Evolutionary conservation across 1,140 invertebrate genomes (phyloP), one percentile per base, ranked within the genome.

Genomic region (Neelides sp.): DNA sequence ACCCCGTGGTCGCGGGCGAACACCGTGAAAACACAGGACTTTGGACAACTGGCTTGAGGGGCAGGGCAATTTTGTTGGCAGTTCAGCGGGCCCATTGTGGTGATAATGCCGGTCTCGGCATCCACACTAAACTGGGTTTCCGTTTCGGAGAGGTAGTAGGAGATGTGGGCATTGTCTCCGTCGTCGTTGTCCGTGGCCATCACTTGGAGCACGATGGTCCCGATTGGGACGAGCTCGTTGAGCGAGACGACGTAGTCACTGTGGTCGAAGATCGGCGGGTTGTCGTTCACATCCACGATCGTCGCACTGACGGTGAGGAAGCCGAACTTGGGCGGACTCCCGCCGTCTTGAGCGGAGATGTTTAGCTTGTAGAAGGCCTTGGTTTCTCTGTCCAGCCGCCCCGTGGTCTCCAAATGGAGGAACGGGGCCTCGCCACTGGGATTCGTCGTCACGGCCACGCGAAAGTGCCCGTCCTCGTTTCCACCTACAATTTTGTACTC

Each of bases 21-120:
- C 0, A 97, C 85, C 0, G 89, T 93, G 59, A 96, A 85, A 8
- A 95, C 86, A 68, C 91, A 95, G 64, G 83, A 85, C 70, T 90
- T 86, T 23, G 85, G 76, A 65, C 85, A 87, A 24, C 73, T 73
- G 13, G 52, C 50, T 20, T 62, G 57, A 22, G 51, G 44, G 15
- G 59, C 54, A 5, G 66, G 66, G 62, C 79, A 80, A 48, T 72
- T 81, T 47, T 70, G 66, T 52, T 79, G 77, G 64, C 87, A 91
- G 48, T 81, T 80, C 12, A 91, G 67, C 10, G 73, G 71, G 64
- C 89, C 84, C 0, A 78, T 76, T 0, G 85, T 92, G 4, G 69
- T 71, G 55, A 94, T 87, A 0, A 81, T 75, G 4, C 89, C 89
- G 0, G 83, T 87, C 64, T 90, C 83, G 0, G 86, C 80, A 69